Evolutionary conservation across 2,888 invertebrate genomes (phyloP).

Genomic region (Mylabris sibirica): DNA sequence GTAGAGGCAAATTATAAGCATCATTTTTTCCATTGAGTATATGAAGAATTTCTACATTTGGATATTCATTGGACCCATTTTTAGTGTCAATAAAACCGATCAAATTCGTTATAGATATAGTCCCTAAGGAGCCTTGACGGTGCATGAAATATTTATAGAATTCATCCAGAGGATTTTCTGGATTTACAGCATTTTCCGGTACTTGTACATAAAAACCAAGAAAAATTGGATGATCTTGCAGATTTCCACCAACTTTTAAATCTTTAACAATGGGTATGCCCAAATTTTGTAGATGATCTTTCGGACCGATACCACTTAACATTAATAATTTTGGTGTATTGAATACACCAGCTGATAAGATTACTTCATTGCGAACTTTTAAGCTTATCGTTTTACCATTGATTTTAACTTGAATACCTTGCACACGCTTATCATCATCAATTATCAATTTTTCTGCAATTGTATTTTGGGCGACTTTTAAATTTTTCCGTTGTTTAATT

Average conservation of each 20-base stretch:
- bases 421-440: conserved; percentile 62
- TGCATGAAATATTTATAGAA: conserved; percentile 63
- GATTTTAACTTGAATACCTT: conserved; percentile 59
- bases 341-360: conserved; percentile 72
- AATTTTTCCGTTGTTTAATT: conserved; percentile 64
- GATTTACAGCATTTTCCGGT: conserved; percentile 26
- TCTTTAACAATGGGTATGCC: conserved; percentile 61
- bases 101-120: conserved; percentile 61
- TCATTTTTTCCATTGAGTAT: conserved; percentile 52
- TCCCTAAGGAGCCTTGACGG: conserved; percentile 62
- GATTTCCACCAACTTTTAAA: conserved; percentile 65
- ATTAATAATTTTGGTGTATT: conserved; percentile 74
- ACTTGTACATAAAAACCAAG: conserved; percentile 47
- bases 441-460: conserved; percentile 66
- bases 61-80: conserved; percentile 58
- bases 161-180: conserved; percentile 42
- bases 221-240: conserved; percentile 65
- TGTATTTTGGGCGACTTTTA: conserved; percentile 67
- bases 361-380: conserved; percentile 67
- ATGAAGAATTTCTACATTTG: conserved; percentile 61
- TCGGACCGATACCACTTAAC: conserved; percentile 72
- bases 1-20: conserved; percentile 30
- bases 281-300: conserved; percentile 61
- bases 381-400: conserved; percentile 47
- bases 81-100: conserved; percentile 63